These are phyloP conservation scores for Vireo griseus DNA, from an alignment of 2,797 vertebrate species.

Conservation along the genomic window DNA sequence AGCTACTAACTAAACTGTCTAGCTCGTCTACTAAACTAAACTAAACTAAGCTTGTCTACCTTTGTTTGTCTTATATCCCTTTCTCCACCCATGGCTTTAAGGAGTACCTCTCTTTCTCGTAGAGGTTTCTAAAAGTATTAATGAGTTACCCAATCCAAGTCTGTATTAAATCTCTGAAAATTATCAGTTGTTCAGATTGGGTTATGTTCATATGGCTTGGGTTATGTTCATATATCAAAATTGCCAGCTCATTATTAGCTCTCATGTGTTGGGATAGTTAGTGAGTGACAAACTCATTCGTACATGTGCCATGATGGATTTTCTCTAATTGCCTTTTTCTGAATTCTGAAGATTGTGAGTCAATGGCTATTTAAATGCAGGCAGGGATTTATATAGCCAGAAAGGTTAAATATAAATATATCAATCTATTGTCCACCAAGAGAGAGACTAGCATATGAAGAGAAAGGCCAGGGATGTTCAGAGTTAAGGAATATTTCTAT, in stretches of 20 bases:
- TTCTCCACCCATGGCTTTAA: background rate
- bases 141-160: background rate
- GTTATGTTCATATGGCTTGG: background rate
- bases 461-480: background rate
- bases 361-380: too few relatives aligned
- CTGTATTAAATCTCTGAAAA: background rate
- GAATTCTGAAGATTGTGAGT: background rate
- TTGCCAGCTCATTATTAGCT: background rate
- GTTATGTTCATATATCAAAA: background rate
- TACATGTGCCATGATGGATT: background rate
- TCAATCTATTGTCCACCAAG: background rate
- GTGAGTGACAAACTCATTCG: background rate
- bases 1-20: background rate
- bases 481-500: constrained; percentile 18
- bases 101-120: background rate
- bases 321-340: background rate
- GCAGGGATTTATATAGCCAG: background rate
- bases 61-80: background rate
- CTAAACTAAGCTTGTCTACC: background rate
- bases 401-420: background rate
- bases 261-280: background rate
- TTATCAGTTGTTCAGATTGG: background rate
- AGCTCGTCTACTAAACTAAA: background rate
- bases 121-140: background rate
- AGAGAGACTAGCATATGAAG: background rate